Conservation (phyloP, 2,888 invertebrate species). For the Zygogramma bicolorata region DNA sequence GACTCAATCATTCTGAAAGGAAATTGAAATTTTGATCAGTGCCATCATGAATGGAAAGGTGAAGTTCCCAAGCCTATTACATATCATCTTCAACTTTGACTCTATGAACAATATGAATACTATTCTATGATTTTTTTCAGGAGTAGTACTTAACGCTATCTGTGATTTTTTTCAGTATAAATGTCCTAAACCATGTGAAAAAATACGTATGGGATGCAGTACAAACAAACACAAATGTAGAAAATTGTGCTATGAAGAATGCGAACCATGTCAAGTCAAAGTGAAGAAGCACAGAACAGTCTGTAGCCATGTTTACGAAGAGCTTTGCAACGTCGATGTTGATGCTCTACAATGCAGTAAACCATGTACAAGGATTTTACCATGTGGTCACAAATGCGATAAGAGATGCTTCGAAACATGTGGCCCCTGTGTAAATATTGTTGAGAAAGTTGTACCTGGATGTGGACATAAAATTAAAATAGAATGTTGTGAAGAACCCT, state of each 20-base stretch:
- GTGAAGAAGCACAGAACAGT: neutral
- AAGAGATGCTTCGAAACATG: neutral
- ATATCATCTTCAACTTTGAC: too few species aligned
- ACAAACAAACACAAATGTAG: neutral
- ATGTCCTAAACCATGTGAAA: neutral
- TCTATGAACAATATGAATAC: too few species aligned
- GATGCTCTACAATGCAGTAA: neutral
- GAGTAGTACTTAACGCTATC: too few species aligned
- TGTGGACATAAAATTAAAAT: neutral
- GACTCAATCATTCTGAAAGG: too few species aligned
- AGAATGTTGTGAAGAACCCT: neutral
- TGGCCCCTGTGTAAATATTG: constrained; percentile 2
- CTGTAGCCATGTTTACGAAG: neutral
- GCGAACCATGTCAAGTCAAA: neutral
- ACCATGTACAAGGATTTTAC: neutral
- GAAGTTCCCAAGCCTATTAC: too few species aligned
- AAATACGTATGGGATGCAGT: neutral
- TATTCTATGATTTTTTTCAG: too few species aligned
- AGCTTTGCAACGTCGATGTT: neutral
- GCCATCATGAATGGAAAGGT: too few species aligned
- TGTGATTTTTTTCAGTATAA: neutral
- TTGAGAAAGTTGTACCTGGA: neutral
- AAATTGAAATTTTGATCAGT: too few species aligned
- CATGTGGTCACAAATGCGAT: neutral
- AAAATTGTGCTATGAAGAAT: neutral